phyloP scores from a whole-genome alignment of 1,140 invertebrate species.

The Hyphantria cunea region DNA sequence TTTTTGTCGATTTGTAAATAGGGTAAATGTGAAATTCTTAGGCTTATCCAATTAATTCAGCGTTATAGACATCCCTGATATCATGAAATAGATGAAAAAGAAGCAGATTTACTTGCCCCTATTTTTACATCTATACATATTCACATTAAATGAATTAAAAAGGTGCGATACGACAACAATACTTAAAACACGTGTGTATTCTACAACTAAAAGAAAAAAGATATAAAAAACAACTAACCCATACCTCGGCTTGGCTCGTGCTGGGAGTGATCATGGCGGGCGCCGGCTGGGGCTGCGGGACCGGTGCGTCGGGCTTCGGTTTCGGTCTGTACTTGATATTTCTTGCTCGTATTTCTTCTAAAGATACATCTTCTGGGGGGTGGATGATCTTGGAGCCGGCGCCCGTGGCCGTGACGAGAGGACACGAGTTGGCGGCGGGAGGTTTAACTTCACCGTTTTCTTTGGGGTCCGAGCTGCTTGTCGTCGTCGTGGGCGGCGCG shows the following conservation, averaged over 20 bases:
- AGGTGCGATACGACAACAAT: too few species aligned
- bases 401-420: slow-evolving; percentile 89
- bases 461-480: slow-evolving; percentile 55
- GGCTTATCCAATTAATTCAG: too few species aligned
- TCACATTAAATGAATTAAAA: too few species aligned
- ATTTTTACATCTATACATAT: too few species aligned
- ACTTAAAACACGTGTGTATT: too few species aligned
- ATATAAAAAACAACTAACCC: slow-evolving; percentile 23
- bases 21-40: too few species aligned
- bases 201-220: too few species aligned
- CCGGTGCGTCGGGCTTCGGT: slow-evolving; percentile 52
- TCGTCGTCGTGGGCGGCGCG: slow-evolving; percentile 84
- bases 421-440: slow-evolving; percentile 84
- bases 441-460: slow-evolving; percentile 74
- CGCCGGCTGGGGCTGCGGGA: slow-evolving; percentile 37
- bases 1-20: too few species aligned
- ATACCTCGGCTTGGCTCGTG: slow-evolving; percentile 81
- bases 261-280: slow-evolving; percentile 71
- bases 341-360: slow-evolving; percentile 93
- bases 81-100: too few species aligned
- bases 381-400: slow-evolving; percentile 96
- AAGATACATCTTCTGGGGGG: slow-evolving; percentile 95
- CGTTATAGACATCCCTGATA: too few species aligned
- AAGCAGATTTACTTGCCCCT: too few species aligned
- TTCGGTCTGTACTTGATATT: slow-evolving; percentile 88